Evolutionary conservation across 2,113 vertebrate species (phyloP).

Genomic region (Malurus alboscapulatus): DNA sequence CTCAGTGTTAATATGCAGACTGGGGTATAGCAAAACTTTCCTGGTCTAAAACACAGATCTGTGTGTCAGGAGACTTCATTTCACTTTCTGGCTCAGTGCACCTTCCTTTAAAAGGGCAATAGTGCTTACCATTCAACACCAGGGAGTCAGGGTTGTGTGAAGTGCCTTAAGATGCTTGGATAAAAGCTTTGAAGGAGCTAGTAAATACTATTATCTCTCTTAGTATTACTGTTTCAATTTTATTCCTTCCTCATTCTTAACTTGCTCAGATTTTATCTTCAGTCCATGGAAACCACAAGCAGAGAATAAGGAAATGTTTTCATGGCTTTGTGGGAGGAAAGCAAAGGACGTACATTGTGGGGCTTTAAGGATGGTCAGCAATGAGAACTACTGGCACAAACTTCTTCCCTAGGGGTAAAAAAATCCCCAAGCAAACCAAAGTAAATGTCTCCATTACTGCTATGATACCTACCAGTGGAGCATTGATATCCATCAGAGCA

Average conservation of each 20-base stretch:
- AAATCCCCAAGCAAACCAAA: fast-evolving
- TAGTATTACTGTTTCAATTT: neutral
- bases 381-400: neutral
- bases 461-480: neutral
- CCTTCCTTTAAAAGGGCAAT: neutral
- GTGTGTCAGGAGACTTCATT: neutral
- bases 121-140: neutral
- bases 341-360: neutral
- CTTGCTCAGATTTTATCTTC: neutral
- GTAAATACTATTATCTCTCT: neutral
- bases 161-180: neutral
- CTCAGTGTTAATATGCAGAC: neutral
- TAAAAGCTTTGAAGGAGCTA: neutral
- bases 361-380: neutral
- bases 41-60: neutral
- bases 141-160: neutral
- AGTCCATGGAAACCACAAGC: neutral
- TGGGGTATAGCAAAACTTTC: neutral
- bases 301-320: neutral
- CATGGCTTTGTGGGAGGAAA: neutral
- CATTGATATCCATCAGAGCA: neutral
- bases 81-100: neutral
- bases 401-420: neutral
- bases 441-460: neutral
- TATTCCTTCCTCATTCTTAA: neutral